Evolutionary conservation across 2,113 vertebrate species (phyloP).

Genomic region (Platichthys flesus): DNA sequence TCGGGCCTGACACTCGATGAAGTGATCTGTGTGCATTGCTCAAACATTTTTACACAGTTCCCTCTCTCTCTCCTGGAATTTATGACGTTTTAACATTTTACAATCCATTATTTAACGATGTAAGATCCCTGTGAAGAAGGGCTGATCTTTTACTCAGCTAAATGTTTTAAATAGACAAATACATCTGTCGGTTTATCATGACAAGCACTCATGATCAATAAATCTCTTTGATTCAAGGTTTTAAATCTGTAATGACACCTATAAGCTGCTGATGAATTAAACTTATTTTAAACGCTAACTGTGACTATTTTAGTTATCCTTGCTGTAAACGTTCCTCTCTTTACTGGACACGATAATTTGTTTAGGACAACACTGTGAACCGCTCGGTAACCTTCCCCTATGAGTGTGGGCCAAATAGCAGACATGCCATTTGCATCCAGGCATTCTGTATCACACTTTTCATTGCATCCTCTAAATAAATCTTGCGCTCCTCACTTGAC

Average conservation of each 20-base stretch:
- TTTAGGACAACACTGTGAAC: conserved; percentile 56
- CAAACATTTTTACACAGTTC: conserved; percentile 30
- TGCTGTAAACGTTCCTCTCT: conserved; percentile 43
- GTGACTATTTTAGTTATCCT: conserved; percentile 20
- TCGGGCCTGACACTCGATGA: conserved; percentile 54
- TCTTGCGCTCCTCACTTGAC: conserved; percentile 67
- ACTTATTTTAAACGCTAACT: conserved; percentile 12
- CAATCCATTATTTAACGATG: background rate
- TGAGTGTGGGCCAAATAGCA: conserved; percentile 71
- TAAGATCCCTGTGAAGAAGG: background rate
- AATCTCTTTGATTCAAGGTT: background rate
- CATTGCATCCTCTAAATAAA: conserved; percentile 82
- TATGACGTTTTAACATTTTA: background rate
- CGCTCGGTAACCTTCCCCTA: conserved; percentile 64
- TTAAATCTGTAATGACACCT: background rate
- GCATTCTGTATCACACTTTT: conserved; percentile 80
- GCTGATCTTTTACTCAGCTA: background rate
- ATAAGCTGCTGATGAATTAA: conserved; percentile 11
- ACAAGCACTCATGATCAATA: background rate
- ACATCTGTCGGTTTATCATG: background rate
- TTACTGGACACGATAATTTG: conserved; percentile 55
- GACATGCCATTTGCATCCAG: conserved; percentile 73
- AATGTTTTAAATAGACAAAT: background rate
- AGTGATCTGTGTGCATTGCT: conserved; percentile 30
- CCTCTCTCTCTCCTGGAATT: background rate